phyloP scores from a whole-genome alignment of 2,888 invertebrate genomes.

The Aspidapion aeneum region DNA sequence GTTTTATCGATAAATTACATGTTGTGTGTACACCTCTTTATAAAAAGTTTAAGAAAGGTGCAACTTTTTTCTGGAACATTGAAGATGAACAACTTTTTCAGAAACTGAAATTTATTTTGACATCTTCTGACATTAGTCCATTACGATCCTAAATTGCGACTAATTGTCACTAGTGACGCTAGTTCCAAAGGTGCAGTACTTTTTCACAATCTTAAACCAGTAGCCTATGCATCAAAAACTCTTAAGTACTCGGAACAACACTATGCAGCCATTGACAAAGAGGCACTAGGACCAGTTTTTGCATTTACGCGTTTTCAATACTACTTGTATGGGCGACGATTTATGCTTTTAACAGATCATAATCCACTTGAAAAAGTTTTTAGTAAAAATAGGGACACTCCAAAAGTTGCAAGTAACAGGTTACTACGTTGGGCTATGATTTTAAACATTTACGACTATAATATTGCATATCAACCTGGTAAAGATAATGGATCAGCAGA shows the following conservation, averaged over 20 bases:
- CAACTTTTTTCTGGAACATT: conserved; percentile 12
- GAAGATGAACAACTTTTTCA: conserved; percentile 16
- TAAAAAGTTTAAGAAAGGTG: conserved; percentile 14
- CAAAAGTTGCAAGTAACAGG: conserved; percentile 17
- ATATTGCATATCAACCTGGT: neutral
- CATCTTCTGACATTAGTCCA: conserved; percentile 12
- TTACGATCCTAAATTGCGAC: neutral
- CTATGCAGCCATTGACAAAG: conserved; percentile 23
- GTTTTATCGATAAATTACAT: conserved; percentile 16
- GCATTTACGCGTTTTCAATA: conserved; percentile 18
- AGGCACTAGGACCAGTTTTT: conserved; percentile 20
- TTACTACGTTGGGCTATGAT: conserved; percentile 16
- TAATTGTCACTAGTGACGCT: neutral
- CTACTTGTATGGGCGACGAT: conserved; percentile 13
- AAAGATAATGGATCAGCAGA: conserved; percentile 13
- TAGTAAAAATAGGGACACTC: conserved; percentile 10
- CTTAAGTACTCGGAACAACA: conserved; percentile 17
- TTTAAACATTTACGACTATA: neutral
- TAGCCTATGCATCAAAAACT: conserved; percentile 15
- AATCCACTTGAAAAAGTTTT: conserved; percentile 19
- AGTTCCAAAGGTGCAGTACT: conserved; percentile 17
- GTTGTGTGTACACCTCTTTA: conserved; percentile 17
- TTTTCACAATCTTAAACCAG: conserved; percentile 14
- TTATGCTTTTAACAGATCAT: conserved; percentile 18
- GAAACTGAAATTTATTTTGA: conserved; percentile 15